Evolutionary conservation across 2,888 invertebrate genomes (phyloP), one percentile per base, ranked within the genome.

Genomic region (Lordiphosa fenestrarum): DNA sequence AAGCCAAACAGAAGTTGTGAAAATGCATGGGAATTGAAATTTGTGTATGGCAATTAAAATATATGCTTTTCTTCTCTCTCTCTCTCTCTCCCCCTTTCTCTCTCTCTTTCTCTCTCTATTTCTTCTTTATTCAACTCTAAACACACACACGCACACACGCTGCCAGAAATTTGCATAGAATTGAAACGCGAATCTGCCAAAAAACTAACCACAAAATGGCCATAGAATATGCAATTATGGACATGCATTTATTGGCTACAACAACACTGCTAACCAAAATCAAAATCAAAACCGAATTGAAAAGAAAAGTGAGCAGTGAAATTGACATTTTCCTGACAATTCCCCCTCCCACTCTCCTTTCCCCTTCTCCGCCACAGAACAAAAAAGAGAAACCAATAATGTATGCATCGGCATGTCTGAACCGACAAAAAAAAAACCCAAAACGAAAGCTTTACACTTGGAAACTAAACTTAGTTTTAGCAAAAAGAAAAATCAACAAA

Each of bases 401-500:
- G 47, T 47, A 53, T 57, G 53, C 41, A 36, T 36, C 25, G 25
- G 64, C 60, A 66, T 65, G 69, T 25, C 25, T 25, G 25, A 25
- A 25, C 2, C 6, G 25, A 25, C 3, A 19, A 19, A 19, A 19
- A 19, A 19, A 25, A 25, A 52, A 71, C 25, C 33, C 25, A 44
- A 66, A 81, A 85, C 76, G 69, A 71, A 83, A 81, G 84, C 85
- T 81, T 85, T 85, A 85, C 71, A 71, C 59, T 56, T 66, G 64
- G 68, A 63, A 69, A 54, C 54, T 64, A 64, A 60, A 73, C 46
- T 53, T 71, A 75, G 70, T 40, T 46, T 50, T 33, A 25, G 30
- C 41, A 47, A 12, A 38, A 19, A 21, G 2, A 12, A 10, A 25
- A 3, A 41, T 12, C 3, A 25, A 35, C 25, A 12, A 38, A 15